Base-by-base conservation (phyloP, 1,140 invertebrate species). In the Hermetia illucens region DNA sequence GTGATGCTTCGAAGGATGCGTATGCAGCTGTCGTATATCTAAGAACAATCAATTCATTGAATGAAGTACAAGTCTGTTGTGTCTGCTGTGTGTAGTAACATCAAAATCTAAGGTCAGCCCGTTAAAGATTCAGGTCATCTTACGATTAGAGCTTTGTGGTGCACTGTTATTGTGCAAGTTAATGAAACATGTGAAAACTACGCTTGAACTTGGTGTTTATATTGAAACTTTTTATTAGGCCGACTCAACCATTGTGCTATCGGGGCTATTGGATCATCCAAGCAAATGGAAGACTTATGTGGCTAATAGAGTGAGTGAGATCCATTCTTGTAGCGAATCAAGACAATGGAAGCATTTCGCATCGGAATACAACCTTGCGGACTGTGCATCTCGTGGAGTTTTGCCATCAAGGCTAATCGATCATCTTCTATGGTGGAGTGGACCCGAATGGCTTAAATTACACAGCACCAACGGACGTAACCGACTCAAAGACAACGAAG, bases 361-460 rank as follows among this genome's bases (percentile, higher is more conserved):
- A 13, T 35, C 39, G 16, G 34, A 22, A 18, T 9, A 34, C n/a
- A 40, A 40, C 18, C 33, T 34, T 21, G 33, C 24, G 12, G 39
- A 40, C 21, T 10, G 5, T 10, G 38, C 38, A 16, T 40, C 38
- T 9, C 24, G 31, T 10, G 31, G 31, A 5, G 13, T 40, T n/a
- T 34, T 25, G 13, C 21, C 38, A 16, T 13, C 24, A 22, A 24
- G 27, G 20, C 31, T 40, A 9, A 25, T 34, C 16, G 31, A 33
- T 18, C 21, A 40, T 21, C 19, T 5, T 2, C 20, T 40, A 29
- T 40, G 39, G 39, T 41, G 39, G 39, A 29, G 17, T 4, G 39
- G 34, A 15, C 34, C 39, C 10, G 24, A 27, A 15, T 41, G 18
- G 22, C 20, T 41, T 22, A 35, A 41, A 30, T 25, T 20, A 30